A percentile compares a stretch with the other conserved stretches of the same genome.
Conservation (phyloP, 2,888 invertebrate species). For the Periphyllus acericola region DNA sequence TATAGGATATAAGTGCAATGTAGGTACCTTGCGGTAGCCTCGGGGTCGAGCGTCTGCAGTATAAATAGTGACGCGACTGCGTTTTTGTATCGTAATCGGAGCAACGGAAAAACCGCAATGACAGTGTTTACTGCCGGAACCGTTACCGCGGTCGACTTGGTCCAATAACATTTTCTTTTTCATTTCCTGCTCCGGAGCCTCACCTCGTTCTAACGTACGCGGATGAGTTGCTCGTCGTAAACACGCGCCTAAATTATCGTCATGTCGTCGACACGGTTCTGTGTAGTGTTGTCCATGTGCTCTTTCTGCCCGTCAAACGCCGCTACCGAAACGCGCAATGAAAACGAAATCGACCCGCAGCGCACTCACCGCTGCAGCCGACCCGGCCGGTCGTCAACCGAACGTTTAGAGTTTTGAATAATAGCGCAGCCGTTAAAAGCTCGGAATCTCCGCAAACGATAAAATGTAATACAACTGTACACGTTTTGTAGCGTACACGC, state of each 20-base stretch:
- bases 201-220: too few relatives aligned
- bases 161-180: conserved; percentile 49
- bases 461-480: too few relatives aligned
- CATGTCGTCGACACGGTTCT: neutral
- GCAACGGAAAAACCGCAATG: conserved; percentile 13
- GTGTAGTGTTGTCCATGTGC: too few relatives aligned
- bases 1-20: too few relatives aligned
- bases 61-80: neutral
- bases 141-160: conserved; percentile 40
- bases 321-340: too few relatives aligned
- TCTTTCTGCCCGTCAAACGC: too few relatives aligned
- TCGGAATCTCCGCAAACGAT: too few relatives aligned
- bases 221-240: too few relatives aligned
- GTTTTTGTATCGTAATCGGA: conserved; percentile 13
- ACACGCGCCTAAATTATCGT: neutral
- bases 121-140: conserved; percentile 7
- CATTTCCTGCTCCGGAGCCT: neutral
- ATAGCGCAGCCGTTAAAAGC: too few relatives aligned
- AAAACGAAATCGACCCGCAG: neutral
- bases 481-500: too few relatives aligned
- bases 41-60: neutral
- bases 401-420: neutral
- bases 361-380: too few relatives aligned
- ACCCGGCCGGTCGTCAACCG: neutral
- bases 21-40: too few relatives aligned